Conservation (phyloP, 2,888 invertebrate genomes). For the Allophyes oxyacanthae region DNA sequence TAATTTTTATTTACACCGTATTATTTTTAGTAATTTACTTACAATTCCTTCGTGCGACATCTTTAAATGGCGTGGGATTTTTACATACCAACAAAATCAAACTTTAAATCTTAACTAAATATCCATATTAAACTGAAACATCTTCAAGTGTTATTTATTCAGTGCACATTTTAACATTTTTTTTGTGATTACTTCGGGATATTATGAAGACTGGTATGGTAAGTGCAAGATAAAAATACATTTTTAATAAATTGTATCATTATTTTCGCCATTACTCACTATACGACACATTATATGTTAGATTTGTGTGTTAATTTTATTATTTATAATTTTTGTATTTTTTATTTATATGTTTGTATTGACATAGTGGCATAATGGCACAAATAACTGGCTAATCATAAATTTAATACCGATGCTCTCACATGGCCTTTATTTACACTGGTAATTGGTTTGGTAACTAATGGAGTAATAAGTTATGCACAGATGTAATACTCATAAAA, state of each 20-base stretch:
- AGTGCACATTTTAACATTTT: conserved; percentile 58
- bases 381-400: conserved; percentile 70
- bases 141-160: conserved; percentile 51
- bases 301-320: conserved; percentile 62
- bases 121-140: conserved; percentile 50
- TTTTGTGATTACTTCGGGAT: conserved; percentile 57
- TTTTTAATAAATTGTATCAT: conserved; percentile 50
- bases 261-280: conserved; percentile 59
- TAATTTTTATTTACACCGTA: conserved; percentile 5
- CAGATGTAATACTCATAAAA: conserved; percentile 41
- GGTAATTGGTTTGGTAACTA: conserved; percentile 55
- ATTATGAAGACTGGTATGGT: conserved; percentile 55
- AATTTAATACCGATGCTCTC: conserved; percentile 63
- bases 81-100: conserved; percentile 50
- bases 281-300: conserved; percentile 48
- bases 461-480: conserved; percentile 47
- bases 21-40: conserved; percentile 26
- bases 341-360: conserved; percentile 65
- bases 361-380: conserved; percentile 86
- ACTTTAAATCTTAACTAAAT: conserved; percentile 42
- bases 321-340: conserved; percentile 60
- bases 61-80: conserved; percentile 56
- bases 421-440: conserved; percentile 67
- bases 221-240: conserved; percentile 57
- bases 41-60: conserved; percentile 46